These are phyloP conservation scores for Dioctria rufipes DNA, from an alignment of 2,888 invertebrate genomes.

Conservation along the genomic window DNA sequence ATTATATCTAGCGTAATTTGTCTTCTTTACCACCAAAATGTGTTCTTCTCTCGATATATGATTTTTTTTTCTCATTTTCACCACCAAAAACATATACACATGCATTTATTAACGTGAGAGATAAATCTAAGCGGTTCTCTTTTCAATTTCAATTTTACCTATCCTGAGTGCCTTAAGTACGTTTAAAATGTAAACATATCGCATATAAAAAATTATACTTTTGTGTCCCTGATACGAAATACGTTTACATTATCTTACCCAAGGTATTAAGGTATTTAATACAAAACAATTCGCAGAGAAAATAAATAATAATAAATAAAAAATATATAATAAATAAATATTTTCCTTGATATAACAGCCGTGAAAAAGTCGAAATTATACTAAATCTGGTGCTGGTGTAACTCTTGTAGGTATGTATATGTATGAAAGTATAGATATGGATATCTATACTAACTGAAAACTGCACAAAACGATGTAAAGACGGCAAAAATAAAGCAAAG, in stretches of 20 bases:
- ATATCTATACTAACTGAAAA: no score
- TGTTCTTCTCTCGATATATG: neutral
- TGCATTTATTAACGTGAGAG: no score
- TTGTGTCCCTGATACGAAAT: no score
- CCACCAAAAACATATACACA: neutral
- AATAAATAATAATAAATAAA: no score
- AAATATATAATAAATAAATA: no score
- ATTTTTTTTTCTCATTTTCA: no score
- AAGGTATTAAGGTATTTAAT: neutral
- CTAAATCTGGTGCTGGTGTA: neutral
- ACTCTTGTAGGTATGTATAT: neutral
- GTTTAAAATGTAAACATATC: no score
- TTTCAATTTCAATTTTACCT: no score
- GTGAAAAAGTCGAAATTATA: conserved; percentile 25
- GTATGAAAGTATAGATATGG: neutral
- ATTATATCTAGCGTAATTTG: conserved; percentile 18
- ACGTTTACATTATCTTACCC: neutral
- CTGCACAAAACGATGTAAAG: neutral
- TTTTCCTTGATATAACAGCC: conserved; percentile 8
- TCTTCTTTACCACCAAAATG: conserved; percentile 17
- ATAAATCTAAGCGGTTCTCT: no score
- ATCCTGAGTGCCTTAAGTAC: no score
- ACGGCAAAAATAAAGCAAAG: conserved; percentile 15
- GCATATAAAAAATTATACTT: no score
- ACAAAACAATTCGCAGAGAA: neutral